phyloP scores from a whole-genome alignment of 2,113 vertebrate species.

The Peromyscus maniculatus region DNA sequence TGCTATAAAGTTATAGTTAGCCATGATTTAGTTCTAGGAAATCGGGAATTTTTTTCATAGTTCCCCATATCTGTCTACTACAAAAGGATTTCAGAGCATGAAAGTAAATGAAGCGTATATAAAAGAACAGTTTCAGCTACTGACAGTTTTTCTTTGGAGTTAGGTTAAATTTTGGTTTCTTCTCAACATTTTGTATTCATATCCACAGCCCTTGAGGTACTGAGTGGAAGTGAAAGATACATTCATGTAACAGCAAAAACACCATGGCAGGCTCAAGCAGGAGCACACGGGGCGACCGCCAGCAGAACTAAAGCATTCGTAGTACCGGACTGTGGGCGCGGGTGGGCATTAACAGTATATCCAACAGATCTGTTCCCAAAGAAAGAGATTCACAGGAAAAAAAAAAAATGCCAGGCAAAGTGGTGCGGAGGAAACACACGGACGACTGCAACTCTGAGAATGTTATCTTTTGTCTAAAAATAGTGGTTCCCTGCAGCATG shows the following conservation, averaged over 20 bases:
- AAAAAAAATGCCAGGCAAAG: background rate
- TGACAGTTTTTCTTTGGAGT: conserved; percentile 50
- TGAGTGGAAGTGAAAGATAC: background rate
- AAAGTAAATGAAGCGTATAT: background rate
- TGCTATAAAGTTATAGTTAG: conserved; percentile 14
- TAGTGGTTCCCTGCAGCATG: conserved; percentile 80
- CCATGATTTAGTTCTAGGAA: conserved; percentile 54
- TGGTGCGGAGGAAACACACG: background rate
- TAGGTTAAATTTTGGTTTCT: conserved; percentile 17
- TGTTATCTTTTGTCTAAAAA: conserved; percentile 55
- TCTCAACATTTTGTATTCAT: background rate
- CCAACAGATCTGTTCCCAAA: background rate
- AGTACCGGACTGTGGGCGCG: background rate
- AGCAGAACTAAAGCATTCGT: background rate
- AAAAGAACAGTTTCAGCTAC: background rate
- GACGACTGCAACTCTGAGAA: conserved; percentile 64
- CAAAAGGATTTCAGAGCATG: conserved; percentile 43
- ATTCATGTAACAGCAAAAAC: conserved; percentile 67
- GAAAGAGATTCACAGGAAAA: conserved; percentile 30
- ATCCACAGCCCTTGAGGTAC: background rate
- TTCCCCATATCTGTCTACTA: conserved; percentile 6
- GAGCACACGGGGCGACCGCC: background rate
- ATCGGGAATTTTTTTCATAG: conserved; percentile 39
- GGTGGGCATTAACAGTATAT: conserved; percentile 1
- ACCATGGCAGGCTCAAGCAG: background rate